These are phyloP conservation scores for Pantala flavescens DNA, from an alignment of 1,140 invertebrate species.

Conservation along the genomic window DNA sequence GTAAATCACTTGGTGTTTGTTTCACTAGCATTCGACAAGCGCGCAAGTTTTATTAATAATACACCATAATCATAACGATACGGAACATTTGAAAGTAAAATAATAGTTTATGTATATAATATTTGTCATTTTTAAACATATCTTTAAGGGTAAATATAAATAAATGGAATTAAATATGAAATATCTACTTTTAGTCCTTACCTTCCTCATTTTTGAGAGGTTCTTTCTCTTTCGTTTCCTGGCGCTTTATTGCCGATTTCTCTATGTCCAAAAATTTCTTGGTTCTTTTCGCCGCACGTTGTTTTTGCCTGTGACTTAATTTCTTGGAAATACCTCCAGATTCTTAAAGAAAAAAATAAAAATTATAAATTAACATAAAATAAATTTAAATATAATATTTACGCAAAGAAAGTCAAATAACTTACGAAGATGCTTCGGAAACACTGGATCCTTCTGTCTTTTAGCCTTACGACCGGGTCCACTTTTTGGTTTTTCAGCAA, in stretches of 20 bases:
- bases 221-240: slow-evolving; percentile 33
- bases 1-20: too few species aligned
- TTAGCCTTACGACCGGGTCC: slow-evolving; percentile 74
- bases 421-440: slow-evolving; percentile 43
- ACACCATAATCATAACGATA: too few species aligned
- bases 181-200: slow-evolving; percentile 17
- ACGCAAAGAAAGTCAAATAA: slow-evolving; percentile 24
- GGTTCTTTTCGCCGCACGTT: slow-evolving; percentile 48
- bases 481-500: slow-evolving; percentile 55
- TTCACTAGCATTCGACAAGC: too few species aligned
- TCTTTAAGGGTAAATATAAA: too few species aligned
- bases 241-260: slow-evolving; percentile 31
- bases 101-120: too few species aligned
- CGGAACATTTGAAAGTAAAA: too few species aligned
- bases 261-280: slow-evolving; percentile 42
- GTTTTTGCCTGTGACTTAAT: slow-evolving; percentile 56
- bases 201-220: slow-evolving; percentile 19
- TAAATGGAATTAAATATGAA: too few species aligned
- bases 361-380: slow-evolving; percentile 22
- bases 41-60: too few species aligned
- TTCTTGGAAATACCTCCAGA: slow-evolving; percentile 42
- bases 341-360: slow-evolving; percentile 26
- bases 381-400: slow-evolving; percentile 24
- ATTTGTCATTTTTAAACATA: too few species aligned
- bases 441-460: slow-evolving; percentile 68